A percentile compares a stretch with the other conserved stretches of the same genome.
Evolutionary conservation across 2,888 invertebrate species (phyloP).

Genomic region (Eristalinus aeneus): DNA sequence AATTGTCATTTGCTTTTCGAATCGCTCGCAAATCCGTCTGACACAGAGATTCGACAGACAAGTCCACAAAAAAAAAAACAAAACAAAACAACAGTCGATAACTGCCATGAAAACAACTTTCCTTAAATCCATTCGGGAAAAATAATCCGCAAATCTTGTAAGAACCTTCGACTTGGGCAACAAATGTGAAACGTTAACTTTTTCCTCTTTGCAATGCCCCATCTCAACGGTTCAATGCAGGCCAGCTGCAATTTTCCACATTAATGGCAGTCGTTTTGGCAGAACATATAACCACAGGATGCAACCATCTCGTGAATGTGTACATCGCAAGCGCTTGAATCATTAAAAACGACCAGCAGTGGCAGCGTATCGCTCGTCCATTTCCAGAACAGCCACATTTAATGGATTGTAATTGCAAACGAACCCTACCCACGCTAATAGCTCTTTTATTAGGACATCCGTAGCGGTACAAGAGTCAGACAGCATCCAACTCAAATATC

Average conservation of each 20-base stretch:
- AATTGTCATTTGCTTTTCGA: no score
- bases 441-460: conserved; percentile 60
- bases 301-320: background rate
- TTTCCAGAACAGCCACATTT: conserved; percentile 54
- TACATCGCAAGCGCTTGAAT: conserved; percentile 8
- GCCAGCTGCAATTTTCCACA: no score
- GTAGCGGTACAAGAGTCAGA: conserved; percentile 13
- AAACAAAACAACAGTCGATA: no score
- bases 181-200: background rate
- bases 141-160: no score
- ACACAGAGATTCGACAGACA: no score
- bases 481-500: conserved; percentile 23
- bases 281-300: background rate
- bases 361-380: background rate
- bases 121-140: no score
- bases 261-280: background rate
- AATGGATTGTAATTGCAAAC: conserved; percentile 67
- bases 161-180: background rate
- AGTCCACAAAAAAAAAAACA: no score
- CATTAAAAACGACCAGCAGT: background rate
- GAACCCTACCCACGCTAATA: conserved; percentile 60
- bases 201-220: background rate
- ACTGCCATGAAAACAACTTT: no score
- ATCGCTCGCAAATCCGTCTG: no score
- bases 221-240: no score